Conservation (phyloP, 2,797 vertebrate species). For the Petrocephalus schoutedeni region DNA sequence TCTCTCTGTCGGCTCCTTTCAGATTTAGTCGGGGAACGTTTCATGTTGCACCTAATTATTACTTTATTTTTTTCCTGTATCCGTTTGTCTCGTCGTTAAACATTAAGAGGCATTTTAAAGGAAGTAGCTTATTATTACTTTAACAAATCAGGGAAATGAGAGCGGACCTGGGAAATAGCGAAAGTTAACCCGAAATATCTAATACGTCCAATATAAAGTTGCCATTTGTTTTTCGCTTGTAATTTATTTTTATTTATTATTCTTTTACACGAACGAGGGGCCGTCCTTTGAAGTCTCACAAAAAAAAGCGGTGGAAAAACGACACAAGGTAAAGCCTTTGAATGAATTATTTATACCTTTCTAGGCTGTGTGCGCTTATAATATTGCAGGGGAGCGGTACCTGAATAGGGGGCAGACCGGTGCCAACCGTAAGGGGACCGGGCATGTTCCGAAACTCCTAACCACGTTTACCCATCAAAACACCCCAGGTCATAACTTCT, state of each 20-base stretch:
- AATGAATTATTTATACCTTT: constrained; percentile 26
- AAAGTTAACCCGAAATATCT: neutral
- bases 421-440: neutral
- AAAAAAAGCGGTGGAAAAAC: constrained; percentile 46
- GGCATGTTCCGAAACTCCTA: neutral
- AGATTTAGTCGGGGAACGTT: constrained; percentile 59
- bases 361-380: neutral
- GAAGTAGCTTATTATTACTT: neutral
- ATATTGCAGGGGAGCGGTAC: neutral
- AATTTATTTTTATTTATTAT: constrained; percentile 37
- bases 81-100: neutral
- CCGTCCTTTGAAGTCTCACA: constrained; percentile 32
- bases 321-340: constrained; percentile 63
- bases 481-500: neutral
- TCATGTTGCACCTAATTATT: constrained; percentile 63
- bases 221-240: neutral
- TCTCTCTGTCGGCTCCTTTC: constrained; percentile 21
- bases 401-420: neutral
- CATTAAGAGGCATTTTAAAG: constrained; percentile 40
- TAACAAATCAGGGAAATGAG: constrained; percentile 28
- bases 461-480: neutral
- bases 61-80: constrained; percentile 32
- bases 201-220: neutral
- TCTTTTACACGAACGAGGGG: constrained; percentile 46
- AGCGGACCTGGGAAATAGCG: neutral